A percentile compares a stretch with the other conserved stretches of the same genome.
phyloP scores from a whole-genome alignment of 2,888 invertebrate genomes.

The Machimus atricapillus region DNA sequence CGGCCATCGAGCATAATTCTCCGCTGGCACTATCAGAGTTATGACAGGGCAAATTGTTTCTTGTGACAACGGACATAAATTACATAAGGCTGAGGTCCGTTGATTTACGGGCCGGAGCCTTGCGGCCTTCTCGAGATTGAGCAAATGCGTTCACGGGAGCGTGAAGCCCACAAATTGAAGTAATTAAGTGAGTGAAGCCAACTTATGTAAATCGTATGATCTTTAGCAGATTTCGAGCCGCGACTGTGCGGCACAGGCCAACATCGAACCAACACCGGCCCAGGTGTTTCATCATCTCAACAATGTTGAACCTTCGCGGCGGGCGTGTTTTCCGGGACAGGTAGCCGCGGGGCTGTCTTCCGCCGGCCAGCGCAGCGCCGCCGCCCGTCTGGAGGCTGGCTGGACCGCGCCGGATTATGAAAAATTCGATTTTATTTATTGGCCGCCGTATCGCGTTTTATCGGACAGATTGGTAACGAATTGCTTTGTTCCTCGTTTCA shows the following conservation, averaged over 20 bases:
- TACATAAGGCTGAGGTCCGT: background rate
- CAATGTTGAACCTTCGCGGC: background rate
- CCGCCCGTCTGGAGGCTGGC: background rate
- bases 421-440: conserved; percentile 31
- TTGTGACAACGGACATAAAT: conserved; percentile 41
- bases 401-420: background rate
- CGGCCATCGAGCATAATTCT: conserved; percentile 11
- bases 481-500: conserved; percentile 47
- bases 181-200: conserved; percentile 31
- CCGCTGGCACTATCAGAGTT: conserved; percentile 10
- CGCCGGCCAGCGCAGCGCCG: background rate
- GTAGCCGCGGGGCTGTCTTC: background rate
- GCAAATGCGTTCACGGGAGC: conserved; percentile 38
- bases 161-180: conserved; percentile 38
- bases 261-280: background rate
- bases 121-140: background rate
- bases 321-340: conserved; percentile 19
- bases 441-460: background rate
- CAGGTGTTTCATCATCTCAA: conserved; percentile 23
- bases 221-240: background rate
- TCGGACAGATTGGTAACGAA: conserved; percentile 24
- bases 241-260: background rate
- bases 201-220: conserved; percentile 25
- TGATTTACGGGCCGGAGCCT: background rate
- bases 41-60: conserved; percentile 40